Percentiles rank a stretch among this genome's conserved stretches.
These are phyloP conservation scores for Drosophila tropicalis DNA, from an alignment of 1,140 invertebrate species.

Conservation along the genomic window DNA sequence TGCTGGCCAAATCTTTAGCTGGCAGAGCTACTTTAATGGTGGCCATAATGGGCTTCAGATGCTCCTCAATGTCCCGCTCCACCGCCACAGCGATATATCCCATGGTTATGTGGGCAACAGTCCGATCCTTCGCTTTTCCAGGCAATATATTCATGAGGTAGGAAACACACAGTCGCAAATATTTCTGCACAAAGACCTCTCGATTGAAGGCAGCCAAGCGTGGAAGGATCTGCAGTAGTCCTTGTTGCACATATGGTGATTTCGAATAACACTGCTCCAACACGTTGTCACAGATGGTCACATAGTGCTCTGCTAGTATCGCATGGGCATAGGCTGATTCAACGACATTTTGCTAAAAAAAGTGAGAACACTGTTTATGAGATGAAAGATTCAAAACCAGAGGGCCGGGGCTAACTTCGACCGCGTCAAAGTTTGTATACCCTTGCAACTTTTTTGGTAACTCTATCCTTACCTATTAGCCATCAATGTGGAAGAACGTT, in stretches of 20 bases:
- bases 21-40: constrained; percentile 92
- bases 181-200: constrained; percentile 90
- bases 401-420: no score
- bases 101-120: constrained; percentile 94
- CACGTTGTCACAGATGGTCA: constrained; percentile 91
- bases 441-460: no score
- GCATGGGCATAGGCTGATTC: constrained; percentile 95
- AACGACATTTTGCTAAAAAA: constrained; percentile 83
- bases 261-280: constrained; percentile 90
- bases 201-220: constrained; percentile 96
- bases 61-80: constrained; percentile 90
- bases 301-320: constrained; percentile 92
- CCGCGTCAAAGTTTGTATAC: no score
- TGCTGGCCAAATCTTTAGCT: constrained; percentile 89
- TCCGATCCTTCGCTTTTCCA: constrained; percentile 92
- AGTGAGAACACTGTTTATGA: not conserved
- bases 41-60: constrained; percentile 94
- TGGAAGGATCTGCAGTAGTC: constrained; percentile 94
- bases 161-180: constrained; percentile 90
- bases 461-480: no score
- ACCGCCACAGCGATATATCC: constrained; percentile 96
- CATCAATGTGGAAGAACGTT: no score
- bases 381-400: no score
- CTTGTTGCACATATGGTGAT: constrained; percentile 93
- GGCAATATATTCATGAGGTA: constrained; percentile 91